Conservation (phyloP, 2,888 invertebrate genomes). For the Camponotus fellah region DNA sequence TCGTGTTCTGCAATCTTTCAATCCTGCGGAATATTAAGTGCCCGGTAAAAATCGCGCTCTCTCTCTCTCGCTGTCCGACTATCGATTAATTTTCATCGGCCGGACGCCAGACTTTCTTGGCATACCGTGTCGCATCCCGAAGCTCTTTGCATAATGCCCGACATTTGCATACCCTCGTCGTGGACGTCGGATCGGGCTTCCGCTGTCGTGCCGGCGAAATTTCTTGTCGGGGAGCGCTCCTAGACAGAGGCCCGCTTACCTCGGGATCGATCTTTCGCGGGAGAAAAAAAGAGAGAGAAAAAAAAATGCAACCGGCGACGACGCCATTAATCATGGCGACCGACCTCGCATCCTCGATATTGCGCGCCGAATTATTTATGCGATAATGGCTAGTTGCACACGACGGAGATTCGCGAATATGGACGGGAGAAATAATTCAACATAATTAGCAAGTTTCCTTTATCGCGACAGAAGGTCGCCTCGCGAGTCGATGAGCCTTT, state of each 20-base stretch:
- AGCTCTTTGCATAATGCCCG: slow-evolving; percentile 64
- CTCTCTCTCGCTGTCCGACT: not conserved
- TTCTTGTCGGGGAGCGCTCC: slow-evolving; percentile 60
- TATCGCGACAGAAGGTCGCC: not conserved
- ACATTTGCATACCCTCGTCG: slow-evolving; percentile 67
- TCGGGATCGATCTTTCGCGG: slow-evolving; percentile 13
- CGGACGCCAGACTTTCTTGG: slow-evolving; percentile 65
- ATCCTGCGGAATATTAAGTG: slow-evolving; percentile 39
- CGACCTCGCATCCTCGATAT: not conserved
- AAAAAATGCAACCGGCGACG: slow-evolving; percentile 7
- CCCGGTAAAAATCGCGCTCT: slow-evolving; percentile 4
- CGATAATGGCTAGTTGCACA: not conserved
- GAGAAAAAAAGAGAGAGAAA: not conserved
- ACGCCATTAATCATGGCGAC: slow-evolving; percentile 37
- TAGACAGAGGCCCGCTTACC: slow-evolving; percentile 41
- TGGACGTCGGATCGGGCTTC: slow-evolving; percentile 39
- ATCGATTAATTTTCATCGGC: slow-evolving; percentile 70
- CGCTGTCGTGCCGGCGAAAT: slow-evolving; percentile 57
- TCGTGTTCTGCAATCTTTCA: slow-evolving; percentile 29
- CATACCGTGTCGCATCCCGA: slow-evolving; percentile 70
- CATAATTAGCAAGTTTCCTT: not conserved
- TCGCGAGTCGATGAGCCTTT: not conserved
- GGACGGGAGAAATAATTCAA: not conserved
- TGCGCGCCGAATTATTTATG: slow-evolving; percentile 39
- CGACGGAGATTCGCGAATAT: not conserved